These are phyloP conservation scores for Diogma glabrata DNA, from an alignment of 2,888 invertebrate species.

Conservation along the genomic window DNA sequence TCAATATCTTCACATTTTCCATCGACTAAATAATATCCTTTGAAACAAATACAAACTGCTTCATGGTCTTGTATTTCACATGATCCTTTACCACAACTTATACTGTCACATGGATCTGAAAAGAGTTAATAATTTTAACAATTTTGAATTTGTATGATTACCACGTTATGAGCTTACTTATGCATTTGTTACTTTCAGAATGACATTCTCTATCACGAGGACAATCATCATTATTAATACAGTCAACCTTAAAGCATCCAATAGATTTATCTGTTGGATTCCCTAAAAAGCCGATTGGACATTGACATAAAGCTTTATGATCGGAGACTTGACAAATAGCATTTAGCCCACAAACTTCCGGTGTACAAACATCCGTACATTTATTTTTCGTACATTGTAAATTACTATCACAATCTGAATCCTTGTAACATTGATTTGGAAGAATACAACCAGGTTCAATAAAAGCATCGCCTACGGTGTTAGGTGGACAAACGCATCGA, in stretches of 20 bases:
- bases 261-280: conserved; percentile 62
- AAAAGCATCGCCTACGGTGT: conserved; percentile 63
- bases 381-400: conserved; percentile 63
- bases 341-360: conserved; percentile 60
- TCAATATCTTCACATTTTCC: conserved; percentile 67
- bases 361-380: conserved; percentile 71
- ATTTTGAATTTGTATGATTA: too few species aligned
- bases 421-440: conserved; percentile 62
- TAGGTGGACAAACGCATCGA: conserved; percentile 65
- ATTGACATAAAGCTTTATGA: conserved; percentile 61
- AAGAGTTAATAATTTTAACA: conserved; percentile 19
- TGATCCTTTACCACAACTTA: conserved; percentile 67
- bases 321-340: conserved; percentile 62
- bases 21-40: conserved; percentile 56
- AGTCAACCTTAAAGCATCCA: conserved; percentile 85
- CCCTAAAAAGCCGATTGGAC: conserved; percentile 71
- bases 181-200: conserved; percentile 60
- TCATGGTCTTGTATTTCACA: conserved; percentile 64
- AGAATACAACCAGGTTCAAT: conserved; percentile 62
- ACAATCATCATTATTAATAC: conserved; percentile 65
- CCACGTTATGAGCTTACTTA: conserved; percentile 54
- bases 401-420: conserved; percentile 62
- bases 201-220: conserved; percentile 65
- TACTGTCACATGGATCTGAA: conserved; percentile 67
- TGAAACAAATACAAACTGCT: conserved; percentile 59